Base-by-base conservation (phyloP, 2,888 invertebrate genomes). In the Lasioglossum morio region DNA sequence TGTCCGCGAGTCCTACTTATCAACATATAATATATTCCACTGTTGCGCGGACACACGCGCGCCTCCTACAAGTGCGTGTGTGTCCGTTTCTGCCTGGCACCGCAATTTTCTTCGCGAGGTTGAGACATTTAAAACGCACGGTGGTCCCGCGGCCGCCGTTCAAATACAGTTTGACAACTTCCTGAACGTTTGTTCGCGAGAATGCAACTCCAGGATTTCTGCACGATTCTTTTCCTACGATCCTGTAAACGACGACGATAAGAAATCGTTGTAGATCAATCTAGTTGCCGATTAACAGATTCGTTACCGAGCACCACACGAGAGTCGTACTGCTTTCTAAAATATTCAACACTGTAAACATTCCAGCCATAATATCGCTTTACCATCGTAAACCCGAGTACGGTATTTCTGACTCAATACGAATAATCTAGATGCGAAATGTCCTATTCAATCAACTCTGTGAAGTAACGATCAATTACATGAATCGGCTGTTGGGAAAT, bases 1-100 rank as follows among this genome's bases (percentile, higher is more conserved):
- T 85, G 80, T 90, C 75, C 79, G 82, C 87, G 72, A 85, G 84
- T 81, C 87, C 78, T 84, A 78, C 69, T 85, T 87, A 76, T 89
- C 80, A 77, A 57, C 40, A 27, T 40, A 72, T 75, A 76, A 82
- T 53, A 60, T 70, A 79, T 84, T 60, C 84, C 43, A 30, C 60
- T 27, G 77, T 83, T 75, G 43, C n/a, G 70, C 53, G 79, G 14
- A n/a, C 4, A 69, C 69, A 69, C 69, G 12, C 37, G 16, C 37
- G 19, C 10, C 10, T 10, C 4, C 23, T 2, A 23, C 12, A 12
- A 63, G 60, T 0, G 48, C 69, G 10, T 27, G 46, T 12, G 23
- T 30, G 34, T 46, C 27, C 40, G 16, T 63, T 27, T 0, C 27
- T 4, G 30, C 5, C 16, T 27, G 57, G 57, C 27, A 77, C 72